Base-by-base conservation (phyloP, 2,888 invertebrate species). In the Yponomeuta sedellus region DNA sequence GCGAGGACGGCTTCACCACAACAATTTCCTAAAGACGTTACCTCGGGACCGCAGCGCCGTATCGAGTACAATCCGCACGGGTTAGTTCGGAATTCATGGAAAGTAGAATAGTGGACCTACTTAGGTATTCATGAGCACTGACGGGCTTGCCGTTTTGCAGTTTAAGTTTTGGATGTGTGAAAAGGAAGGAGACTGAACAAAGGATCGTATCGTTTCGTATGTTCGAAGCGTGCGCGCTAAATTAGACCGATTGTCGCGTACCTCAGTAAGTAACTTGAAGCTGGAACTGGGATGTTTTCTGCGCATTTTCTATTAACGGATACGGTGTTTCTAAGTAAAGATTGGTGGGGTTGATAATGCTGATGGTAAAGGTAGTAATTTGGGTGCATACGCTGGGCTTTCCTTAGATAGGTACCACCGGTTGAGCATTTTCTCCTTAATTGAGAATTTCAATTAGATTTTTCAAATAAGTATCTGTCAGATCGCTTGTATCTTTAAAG, bases 111-210 rank as follows among this genome's bases (percentile, higher is more conserved):
- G n/a, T 40, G 63, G 63, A 20, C 20, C 63, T 5, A 19, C 44
- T 64, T 44, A 64, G 12, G 25, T 64, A 64, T 44, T 64, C 44
- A 64, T 64, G 63, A 40, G 12, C 40, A 19, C 44, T 62, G 59
- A 62, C 62, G 28, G 62, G n/a, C 19, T 62, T 34, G 12, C 44
- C 44, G 44, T 52, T 52, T 52, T 59, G 22, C 59, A 59, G 59
- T 59, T 22, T 59, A 34, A 20, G 59, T 59, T 59, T 59, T 59
- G 19, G 20, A 52, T 52, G 44, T 52, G 44, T 52, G 44, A 16
- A 52, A 52, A 52, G 44, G 16, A 52, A 52, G 44, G 44, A 52
- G 44, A 52, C 12, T 52, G 44, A 52, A 52, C 44, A 16, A 52
- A 16, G 44, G 44, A 12, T 52, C n/a, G 44, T 16, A 52, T 52